Percentiles rank a stretch among this genome's conserved stretches.
Conservation (phyloP, 2,888 invertebrate genomes). For the Mystacides longicornis region DNA sequence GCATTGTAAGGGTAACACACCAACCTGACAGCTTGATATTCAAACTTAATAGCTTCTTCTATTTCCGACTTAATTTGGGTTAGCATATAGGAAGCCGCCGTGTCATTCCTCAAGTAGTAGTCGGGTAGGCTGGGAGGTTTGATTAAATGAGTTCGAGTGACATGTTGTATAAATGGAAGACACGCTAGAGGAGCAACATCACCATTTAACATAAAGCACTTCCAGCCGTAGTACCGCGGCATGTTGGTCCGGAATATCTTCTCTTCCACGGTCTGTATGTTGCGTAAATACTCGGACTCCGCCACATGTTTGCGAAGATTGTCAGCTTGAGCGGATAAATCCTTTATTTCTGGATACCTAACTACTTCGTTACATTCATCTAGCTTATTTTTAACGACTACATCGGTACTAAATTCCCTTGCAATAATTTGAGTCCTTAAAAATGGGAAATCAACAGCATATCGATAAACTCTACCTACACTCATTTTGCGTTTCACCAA, state of each 20-base stretch:
- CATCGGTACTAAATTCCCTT: too few species aligned
- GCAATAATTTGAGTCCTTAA: too few species aligned
- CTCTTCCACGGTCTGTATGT: slow-evolving; percentile 69
- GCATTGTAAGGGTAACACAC: too few species aligned
- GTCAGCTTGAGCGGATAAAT: slow-evolving; percentile 46
- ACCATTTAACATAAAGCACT: slow-evolving; percentile 55
- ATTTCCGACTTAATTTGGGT: slow-evolving; percentile 51
- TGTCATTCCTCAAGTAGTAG: slow-evolving; percentile 45
- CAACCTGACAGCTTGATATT: slow-evolving; percentile 52
- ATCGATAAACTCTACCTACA: too few species aligned
- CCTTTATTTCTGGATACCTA: slow-evolving; percentile 57
- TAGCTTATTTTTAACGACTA: too few species aligned
- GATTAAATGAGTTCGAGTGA: slow-evolving; percentile 71
- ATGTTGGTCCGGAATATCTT: slow-evolving; percentile 77
- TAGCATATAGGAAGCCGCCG: slow-evolving; percentile 41
- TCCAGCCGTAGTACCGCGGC: slow-evolving; percentile 75
- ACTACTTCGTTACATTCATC: slow-evolving; percentile 35
- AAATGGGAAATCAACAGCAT: too few species aligned
- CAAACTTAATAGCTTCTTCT: slow-evolving; percentile 59
- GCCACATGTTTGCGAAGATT: slow-evolving; percentile 37
- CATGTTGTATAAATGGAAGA: slow-evolving; percentile 61
- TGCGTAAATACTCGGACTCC: slow-evolving; percentile 53
- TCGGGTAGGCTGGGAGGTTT: slow-evolving; percentile 53
- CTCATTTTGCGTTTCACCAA: too few species aligned
- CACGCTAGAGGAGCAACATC: slow-evolving; percentile 57